phyloP scores from a whole-genome alignment of 2,888 invertebrate genomes.

The Diarsia brunnea region DNA sequence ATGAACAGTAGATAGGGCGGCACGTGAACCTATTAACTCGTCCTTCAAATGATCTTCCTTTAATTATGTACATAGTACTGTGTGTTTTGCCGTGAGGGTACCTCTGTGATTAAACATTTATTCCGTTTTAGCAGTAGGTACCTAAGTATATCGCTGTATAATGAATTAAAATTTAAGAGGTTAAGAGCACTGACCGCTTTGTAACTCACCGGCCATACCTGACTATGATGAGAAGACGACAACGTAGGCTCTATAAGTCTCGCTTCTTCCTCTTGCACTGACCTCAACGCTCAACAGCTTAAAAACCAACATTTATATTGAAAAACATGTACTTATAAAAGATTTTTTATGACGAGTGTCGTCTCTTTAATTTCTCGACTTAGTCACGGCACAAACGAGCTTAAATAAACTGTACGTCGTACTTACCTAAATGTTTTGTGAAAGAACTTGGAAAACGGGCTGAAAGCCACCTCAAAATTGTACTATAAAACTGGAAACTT shows the following conservation, averaged over 20 bases:
- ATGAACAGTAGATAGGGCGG: too few species aligned
- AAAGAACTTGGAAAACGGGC: too few species aligned
- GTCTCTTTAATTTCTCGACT: constrained; percentile 62
- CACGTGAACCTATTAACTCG: constrained; percentile 7
- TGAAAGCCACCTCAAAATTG: neutral
- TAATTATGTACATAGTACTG: constrained; percentile 25
- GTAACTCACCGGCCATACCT: neutral
- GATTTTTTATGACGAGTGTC: constrained; percentile 39
- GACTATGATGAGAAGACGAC: neutral
- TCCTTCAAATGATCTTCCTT: constrained; percentile 27
- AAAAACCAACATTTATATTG: neutral
- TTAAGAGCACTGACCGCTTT: neutral
- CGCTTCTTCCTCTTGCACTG: neutral
- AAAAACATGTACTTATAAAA: constrained; percentile 38
- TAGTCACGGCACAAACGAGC: too few species aligned
- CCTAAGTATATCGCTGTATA: neutral
- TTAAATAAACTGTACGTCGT: too few species aligned
- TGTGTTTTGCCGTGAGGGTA: constrained; percentile 10
- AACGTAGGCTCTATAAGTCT: neutral
- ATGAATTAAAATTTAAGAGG: constrained; percentile 1
- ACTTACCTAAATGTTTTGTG: too few species aligned
- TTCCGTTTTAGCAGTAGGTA: neutral
- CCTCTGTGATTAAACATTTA: constrained; percentile 7
- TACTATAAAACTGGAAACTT: neutral
- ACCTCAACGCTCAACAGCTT: neutral